Evolutionary conservation across 2,113 vertebrate species (phyloP), one percentile per base, ranked within the genome.

Genomic region (Crypturellus undulatus): DNA sequence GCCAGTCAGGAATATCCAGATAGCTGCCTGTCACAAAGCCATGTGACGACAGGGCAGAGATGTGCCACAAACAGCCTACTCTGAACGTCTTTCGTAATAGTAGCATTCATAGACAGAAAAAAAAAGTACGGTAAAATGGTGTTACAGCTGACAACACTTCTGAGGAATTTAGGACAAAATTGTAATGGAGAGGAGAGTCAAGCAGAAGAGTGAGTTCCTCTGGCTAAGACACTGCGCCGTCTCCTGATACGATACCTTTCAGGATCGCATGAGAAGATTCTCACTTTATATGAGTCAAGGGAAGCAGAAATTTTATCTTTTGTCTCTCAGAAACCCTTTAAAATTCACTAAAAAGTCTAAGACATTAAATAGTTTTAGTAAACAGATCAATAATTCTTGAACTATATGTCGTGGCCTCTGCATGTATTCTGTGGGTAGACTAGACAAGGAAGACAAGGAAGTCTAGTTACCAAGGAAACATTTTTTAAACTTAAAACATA

Each of bases 391-490:
- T 73, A 60, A 91, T 62, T 47, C 86, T 75, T 78, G 62, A 28
- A 49, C 0, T 0, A 24, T 64, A 75, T 9, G 24, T 16, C 36
- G 47, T 81, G 79, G 90, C 82, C 93, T 52, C 89, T 86, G 72
- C 65, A 36, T 12, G 34, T 21, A 20, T 8, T 58, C 77, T 87
- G 84, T 60, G 79, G 87, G 73, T 73, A 92, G 89, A 79, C 60
- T 45, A 91, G 91, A 80, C 82, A 81, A 79, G 87, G 38, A 80
- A 91, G 89, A 80, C 82, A 81, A 76, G 87, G 38, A 81, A 94
- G 83, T 58, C 90, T 90, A 79, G 93, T 96, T 96, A 90, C 94
- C 93, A 96, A 89, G 92, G 95, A 96, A 90, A 96, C 96, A 22
- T 58, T 65, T 87, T 95, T 95, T 95, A 89, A 94, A 95, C 88